These are phyloP conservation scores for Hiodon alosoides DNA, from an alignment of 2,113 vertebrate species.

Conservation along the genomic window DNA sequence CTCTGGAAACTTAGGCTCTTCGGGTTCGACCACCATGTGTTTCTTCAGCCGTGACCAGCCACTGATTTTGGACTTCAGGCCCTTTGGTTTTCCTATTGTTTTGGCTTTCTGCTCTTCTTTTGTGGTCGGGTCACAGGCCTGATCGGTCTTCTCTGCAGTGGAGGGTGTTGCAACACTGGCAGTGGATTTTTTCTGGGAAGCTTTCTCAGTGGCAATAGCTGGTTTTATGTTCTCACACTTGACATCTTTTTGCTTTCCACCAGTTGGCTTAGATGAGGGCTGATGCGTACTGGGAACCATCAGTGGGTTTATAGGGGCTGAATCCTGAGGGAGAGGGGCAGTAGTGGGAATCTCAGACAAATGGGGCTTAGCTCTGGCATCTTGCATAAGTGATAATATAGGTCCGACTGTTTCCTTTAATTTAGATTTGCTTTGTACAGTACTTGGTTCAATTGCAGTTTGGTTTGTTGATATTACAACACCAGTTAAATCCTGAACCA, in stretches of 20 bases:
- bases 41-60: constrained; percentile 87
- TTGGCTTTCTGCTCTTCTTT: constrained; percentile 44
- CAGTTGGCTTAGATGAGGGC: constrained; percentile 23
- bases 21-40: constrained; percentile 76
- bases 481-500: constrained; percentile 33
- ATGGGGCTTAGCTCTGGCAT: constrained; percentile 16
- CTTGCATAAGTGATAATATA: constrained; percentile 25
- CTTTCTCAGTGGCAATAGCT: constrained; percentile 12
- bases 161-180: constrained; percentile 8
- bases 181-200: not conserved
- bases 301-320: constrained; percentile 14
- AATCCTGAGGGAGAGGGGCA: constrained; percentile 14
- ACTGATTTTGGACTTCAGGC: constrained; percentile 50
- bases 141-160: constrained; percentile 36
- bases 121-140: not conserved
- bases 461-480: constrained; percentile 21
- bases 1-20: constrained; percentile 59
- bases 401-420: constrained; percentile 25
- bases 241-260: constrained; percentile 23
- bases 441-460: constrained; percentile 19
- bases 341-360: constrained; percentile 16
- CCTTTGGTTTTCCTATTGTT: constrained; percentile 54
- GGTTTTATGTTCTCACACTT: constrained; percentile 33
- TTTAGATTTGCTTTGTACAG: constrained; percentile 26
- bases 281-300: constrained; percentile 10